Conservation (phyloP, 1,140 invertebrate genomes). For the Agrilus planipennis region DNA sequence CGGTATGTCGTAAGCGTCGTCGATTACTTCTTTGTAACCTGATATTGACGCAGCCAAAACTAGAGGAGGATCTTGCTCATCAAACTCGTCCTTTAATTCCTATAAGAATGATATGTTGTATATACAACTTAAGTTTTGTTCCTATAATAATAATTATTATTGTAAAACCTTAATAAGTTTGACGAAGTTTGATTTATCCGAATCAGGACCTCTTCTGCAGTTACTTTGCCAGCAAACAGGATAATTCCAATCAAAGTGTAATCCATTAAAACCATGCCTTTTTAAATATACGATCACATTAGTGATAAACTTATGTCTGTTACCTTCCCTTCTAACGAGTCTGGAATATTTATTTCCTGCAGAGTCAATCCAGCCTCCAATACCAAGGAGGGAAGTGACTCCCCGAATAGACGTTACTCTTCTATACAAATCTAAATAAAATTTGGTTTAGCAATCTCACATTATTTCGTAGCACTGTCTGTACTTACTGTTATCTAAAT, state of each 20-base stretch:
- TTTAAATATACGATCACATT: conserved; percentile 56
- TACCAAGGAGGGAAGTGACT: conserved; percentile 58
- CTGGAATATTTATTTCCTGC: conserved; percentile 72
- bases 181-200: conserved; percentile 66
- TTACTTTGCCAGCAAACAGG: conserved; percentile 86
- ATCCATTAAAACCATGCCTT: conserved; percentile 62
- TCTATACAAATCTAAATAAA: conserved; percentile 51
- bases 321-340: conserved; percentile 49
- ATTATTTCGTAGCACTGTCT: conserved; percentile 75
- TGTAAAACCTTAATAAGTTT: conserved; percentile 62
- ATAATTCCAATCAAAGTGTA: conserved; percentile 86
- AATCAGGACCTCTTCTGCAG: conserved; percentile 63
- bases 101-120: conserved; percentile 28
- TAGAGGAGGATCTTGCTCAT: conserved; percentile 50
- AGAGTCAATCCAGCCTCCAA: conserved; percentile 88
- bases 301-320: conserved; percentile 56
- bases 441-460: not conserved
- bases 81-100: conserved; percentile 68
- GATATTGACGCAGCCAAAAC: conserved; percentile 73
- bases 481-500: conserved; percentile 67
- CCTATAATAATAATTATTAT: no score
- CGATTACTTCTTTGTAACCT: conserved; percentile 80
- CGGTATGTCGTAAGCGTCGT: conserved; percentile 66
- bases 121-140: not conserved
- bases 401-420: conserved; percentile 49